Conservation (phyloP, 2,888 invertebrate species). For the Platerodrilus igneus region DNA sequence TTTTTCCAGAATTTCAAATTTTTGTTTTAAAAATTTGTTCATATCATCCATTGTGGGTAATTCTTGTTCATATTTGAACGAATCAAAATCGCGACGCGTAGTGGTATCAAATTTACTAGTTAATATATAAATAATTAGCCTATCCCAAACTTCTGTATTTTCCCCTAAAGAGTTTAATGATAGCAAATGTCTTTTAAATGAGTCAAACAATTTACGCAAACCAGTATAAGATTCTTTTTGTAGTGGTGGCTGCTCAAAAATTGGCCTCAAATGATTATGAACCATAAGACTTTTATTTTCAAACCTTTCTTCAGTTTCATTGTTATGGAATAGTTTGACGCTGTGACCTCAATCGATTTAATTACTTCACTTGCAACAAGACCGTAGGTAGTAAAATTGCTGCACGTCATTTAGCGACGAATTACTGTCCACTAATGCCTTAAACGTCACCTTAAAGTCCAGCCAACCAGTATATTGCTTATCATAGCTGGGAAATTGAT, state of each 20-base stretch:
- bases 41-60: constrained; percentile 3
- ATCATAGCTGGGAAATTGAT: constrained; percentile 14
- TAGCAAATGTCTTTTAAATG: constrained; percentile 1
- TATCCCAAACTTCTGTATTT: not conserved
- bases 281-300: constrained; percentile 25
- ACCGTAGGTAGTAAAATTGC: constrained; percentile 19
- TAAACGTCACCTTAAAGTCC: constrained; percentile 13
- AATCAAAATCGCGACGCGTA: constrained; percentile 3
- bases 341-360: constrained; percentile 20
- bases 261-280: constrained; percentile 25
- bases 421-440: constrained; percentile 11
- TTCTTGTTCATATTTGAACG: not conserved
- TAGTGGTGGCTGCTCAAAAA: constrained; percentile 19
- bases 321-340: constrained; percentile 22
- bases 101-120: constrained; percentile 5
- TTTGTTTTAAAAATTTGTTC: constrained; percentile 7
- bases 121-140: constrained; percentile 6
- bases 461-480: constrained; percentile 15
- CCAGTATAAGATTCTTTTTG: not conserved
- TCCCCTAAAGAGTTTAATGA: not conserved
- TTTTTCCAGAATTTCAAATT: constrained; percentile 7
- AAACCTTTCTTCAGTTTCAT: constrained; percentile 25
- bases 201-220: constrained; percentile 2
- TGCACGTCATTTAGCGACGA: constrained; percentile 7
- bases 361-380: constrained; percentile 20